Conservation (phyloP, 2,888 invertebrate genomes). For the Branchipolynoe longqiensis region DNA sequence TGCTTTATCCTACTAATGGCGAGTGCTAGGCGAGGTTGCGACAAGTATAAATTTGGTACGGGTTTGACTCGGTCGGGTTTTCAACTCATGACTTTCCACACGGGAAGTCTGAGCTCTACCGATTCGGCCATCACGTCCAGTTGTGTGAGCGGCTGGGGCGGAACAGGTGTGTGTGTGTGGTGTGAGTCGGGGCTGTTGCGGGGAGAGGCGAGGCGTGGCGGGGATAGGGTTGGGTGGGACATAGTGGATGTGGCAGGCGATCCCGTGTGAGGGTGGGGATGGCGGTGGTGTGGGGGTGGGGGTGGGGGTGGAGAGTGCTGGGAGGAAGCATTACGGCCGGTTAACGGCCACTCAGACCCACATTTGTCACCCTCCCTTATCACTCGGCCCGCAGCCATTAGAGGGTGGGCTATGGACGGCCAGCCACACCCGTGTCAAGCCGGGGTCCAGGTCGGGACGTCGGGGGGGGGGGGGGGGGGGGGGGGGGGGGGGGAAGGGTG, state of each 20-base stretch:
- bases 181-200: too few species aligned
- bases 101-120: too few species aligned
- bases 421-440: neutral
- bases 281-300: neutral
- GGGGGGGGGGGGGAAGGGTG: neutral
- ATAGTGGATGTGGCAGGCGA: neutral
- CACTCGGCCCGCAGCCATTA: neutral
- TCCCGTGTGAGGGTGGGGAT: neutral
- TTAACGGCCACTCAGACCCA: conserved; percentile 19
- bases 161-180: too few species aligned
- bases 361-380: conserved; percentile 49
- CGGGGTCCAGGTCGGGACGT: neutral
- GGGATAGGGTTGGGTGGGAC: neutral
- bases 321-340: neutral
- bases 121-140: too few species aligned
- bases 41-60: too few species aligned
- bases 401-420: neutral
- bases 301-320: neutral
- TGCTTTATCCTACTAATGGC: too few species aligned
- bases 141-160: too few species aligned
- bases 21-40: too few species aligned
- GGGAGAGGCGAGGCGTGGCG: neutral
- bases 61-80: too few species aligned
- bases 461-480: neutral
- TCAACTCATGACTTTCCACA: too few species aligned